phyloP scores from a whole-genome alignment of 2,888 invertebrate genomes.

The Molorchus minor region DNA sequence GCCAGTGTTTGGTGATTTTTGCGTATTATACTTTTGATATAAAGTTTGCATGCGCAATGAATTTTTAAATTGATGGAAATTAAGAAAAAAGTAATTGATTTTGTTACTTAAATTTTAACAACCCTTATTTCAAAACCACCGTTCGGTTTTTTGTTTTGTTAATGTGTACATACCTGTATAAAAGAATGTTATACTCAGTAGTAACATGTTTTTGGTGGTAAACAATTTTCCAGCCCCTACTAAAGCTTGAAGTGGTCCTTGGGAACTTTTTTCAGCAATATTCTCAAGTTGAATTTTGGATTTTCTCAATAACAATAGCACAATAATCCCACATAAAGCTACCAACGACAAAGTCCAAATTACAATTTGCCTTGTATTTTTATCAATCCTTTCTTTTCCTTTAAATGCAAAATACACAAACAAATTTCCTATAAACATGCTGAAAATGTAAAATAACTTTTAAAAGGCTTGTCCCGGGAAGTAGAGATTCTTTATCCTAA shows the following conservation, averaged over 20 bases:
- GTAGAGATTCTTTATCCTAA: too few species aligned
- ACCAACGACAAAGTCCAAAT: constrained; percentile 82
- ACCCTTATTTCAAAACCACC: too few species aligned
- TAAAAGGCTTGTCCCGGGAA: too few species aligned
- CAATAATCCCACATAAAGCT: constrained; percentile 75
- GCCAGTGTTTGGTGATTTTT: too few species aligned
- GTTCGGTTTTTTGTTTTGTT: constrained; percentile 13
- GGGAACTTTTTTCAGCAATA: constrained; percentile 54
- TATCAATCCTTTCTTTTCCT: constrained; percentile 78
- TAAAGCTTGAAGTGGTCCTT: constrained; percentile 74
- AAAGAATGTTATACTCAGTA: constrained; percentile 85
- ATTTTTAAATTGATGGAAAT: too few species aligned
- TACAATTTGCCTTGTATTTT: constrained; percentile 76
- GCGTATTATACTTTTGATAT: too few species aligned
- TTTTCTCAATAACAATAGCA: constrained; percentile 72
- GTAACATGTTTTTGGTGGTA: constrained; percentile 82
- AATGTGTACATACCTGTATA: constrained; percentile 87
- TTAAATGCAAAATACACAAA: constrained; percentile 93
- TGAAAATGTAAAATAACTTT: constrained; percentile 63
- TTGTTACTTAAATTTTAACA: too few species aligned
- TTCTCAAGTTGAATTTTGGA: constrained; percentile 61
- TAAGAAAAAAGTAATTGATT: too few species aligned
- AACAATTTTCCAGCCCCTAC: constrained; percentile 80
- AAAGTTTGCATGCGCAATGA: too few species aligned
- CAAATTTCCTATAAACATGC: constrained; percentile 93